Conservation (phyloP, 2,888 invertebrate species). For the Caenorhabditis wallacei region DNA sequence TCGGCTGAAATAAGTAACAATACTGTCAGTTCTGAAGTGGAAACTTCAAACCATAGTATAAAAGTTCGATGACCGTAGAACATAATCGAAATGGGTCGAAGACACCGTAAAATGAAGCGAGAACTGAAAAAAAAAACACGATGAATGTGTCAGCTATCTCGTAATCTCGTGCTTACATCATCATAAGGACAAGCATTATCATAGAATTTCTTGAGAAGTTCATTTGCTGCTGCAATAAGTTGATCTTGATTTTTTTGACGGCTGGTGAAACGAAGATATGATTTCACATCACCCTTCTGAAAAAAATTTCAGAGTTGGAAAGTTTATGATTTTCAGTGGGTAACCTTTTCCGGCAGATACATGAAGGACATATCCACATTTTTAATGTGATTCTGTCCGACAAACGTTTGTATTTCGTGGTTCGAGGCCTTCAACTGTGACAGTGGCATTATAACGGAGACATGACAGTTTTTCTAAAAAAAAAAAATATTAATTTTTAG, state of each 20-base stretch:
- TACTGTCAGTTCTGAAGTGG: too few species aligned
- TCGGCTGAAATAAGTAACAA: background rate
- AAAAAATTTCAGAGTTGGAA: background rate
- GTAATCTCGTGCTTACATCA: background rate
- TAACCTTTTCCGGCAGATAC: constrained; percentile 8
- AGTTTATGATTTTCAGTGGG: background rate
- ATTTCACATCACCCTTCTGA: constrained; percentile 13
- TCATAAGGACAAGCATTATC: background rate
- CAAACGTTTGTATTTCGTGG: constrained; percentile 7
- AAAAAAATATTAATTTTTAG: background rate
- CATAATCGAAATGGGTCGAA: constrained; percentile 44
- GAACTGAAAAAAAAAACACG: constrained; percentile 26
- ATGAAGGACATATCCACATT: constrained; percentile 41
- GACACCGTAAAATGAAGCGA: constrained; percentile 39
- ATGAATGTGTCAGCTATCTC: background rate
- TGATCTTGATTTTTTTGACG: constrained; percentile 22
- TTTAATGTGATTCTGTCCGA: constrained; percentile 34
- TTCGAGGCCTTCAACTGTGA: constrained; percentile 4
- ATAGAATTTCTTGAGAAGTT: constrained; percentile 2
- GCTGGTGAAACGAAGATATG: constrained; percentile 35
- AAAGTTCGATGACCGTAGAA: too few species aligned
- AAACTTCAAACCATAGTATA: too few species aligned
- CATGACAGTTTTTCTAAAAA: constrained; percentile 38
- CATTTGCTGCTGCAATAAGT: constrained; percentile 13
- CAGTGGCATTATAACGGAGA: constrained; percentile 41